These are phyloP conservation scores for Trochalopteron elliotii DNA, from an alignment of 2,113 vertebrate species.

Conservation along the genomic window DNA sequence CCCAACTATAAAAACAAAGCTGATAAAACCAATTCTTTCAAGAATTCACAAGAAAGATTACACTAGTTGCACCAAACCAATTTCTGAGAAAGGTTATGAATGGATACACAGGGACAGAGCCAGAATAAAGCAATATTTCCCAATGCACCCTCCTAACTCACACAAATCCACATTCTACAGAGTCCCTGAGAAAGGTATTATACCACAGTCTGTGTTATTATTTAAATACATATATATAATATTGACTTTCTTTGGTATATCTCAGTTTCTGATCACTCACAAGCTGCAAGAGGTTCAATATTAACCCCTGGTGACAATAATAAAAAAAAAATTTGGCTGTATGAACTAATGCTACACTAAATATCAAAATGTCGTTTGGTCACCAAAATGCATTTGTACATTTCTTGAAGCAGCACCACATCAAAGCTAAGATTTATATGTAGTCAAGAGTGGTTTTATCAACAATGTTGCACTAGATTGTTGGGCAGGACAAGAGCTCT, in stretches of 20 bases:
- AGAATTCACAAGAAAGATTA: not conserved
- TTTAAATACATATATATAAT: not conserved
- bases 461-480: conserved; percentile 41
- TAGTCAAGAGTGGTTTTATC: conserved; percentile 64
- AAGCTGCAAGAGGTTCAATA: not conserved
- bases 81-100: not conserved
- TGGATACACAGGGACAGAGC: not conserved
- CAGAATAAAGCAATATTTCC: not conserved
- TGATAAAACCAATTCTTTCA: conserved; percentile 66
- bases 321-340: not conserved
- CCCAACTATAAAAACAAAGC: conserved; percentile 50
- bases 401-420: not conserved
- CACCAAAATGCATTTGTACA: not conserved
- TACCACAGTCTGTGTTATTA: not conserved
- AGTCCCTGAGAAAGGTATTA: not conserved
- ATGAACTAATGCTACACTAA: not conserved
- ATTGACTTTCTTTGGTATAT: not conserved
- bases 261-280: not conserved
- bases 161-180: not conserved
- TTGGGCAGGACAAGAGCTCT: not conserved
- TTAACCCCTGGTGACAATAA: not conserved
- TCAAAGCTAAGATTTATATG: not conserved
- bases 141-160: not conserved
- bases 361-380: not conserved
- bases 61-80: not conserved